Evolutionary conservation across 2,888 invertebrate species (phyloP), one percentile per base, ranked within the genome.

Genomic region (Acholoe squamosa): DNA sequence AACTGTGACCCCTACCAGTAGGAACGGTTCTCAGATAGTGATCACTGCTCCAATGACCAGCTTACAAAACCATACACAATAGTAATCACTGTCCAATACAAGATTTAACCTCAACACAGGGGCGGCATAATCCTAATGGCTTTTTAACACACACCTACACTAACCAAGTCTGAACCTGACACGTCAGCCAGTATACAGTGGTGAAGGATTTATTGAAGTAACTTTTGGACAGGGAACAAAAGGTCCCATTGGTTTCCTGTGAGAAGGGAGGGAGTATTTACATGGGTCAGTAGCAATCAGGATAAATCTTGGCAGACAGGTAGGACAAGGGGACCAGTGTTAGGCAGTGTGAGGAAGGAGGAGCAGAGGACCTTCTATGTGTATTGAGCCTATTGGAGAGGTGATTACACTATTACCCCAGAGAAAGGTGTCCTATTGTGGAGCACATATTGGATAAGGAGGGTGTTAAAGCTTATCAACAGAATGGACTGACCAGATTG

Each of bases 111-210:
- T 0, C 31, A 28, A 25, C 16, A 0, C 71, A 71, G 71, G 10
- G 61, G 61, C 28, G 71, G 71, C 28, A 71, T 71, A 71, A 71
- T 71, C 71, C 71, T 71, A 71, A 71, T 71, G 71, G 71, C 71
- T 25, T 71, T 71, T 28, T 71, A 71, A 71, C 71, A 71, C 71
- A 71, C 71, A 71, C n/a, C 31, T 19, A 61, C 61, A n/a, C 22
- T 61, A 14, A 61, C n/a, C 43, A 43, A 61, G 61, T 28, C 25
- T 71, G 5, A 28, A 25, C 71, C 61, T 61, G 61, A n/a, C n/a
- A 10, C 1, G 61, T 12, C 61, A 61, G 61, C 10, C 61, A 12
- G 61, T 19, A n/a, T n/a, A n/a, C 22, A n/a, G 61, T n/a, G 22
- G 19, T 61, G 19, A n/a, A 28, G 71, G 71, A 71, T 71, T 71